A percentile compares a stretch with the other conserved stretches of the same genome.
These are phyloP conservation scores for Sisor rabdophorus DNA, from an alignment of 2,113 vertebrate species.

Conservation along the genomic window DNA sequence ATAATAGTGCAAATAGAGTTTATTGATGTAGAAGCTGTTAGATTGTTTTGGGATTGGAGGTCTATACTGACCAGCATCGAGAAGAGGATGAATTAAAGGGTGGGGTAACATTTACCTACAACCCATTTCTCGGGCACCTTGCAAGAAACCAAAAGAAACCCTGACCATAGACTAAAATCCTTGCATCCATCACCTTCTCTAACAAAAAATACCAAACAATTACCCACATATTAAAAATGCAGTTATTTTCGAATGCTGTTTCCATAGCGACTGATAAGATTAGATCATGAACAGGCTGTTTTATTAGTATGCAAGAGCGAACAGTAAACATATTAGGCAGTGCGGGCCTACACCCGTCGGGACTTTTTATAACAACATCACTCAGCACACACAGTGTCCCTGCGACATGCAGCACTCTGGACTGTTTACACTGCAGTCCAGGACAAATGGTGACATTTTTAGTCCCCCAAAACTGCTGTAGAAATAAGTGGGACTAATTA, in stretches of 20 bases:
- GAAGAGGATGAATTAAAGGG: no score
- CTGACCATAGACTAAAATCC: no score
- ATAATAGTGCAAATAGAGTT: no score
- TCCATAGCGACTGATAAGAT: background rate
- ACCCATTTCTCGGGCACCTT: background rate
- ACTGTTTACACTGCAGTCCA: background rate
- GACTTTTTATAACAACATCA: background rate
- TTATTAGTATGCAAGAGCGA: conserved; percentile 3
- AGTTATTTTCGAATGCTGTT: background rate
- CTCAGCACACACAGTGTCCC: background rate
- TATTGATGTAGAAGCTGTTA: background rate
- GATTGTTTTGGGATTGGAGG: background rate
- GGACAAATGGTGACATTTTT: background rate
- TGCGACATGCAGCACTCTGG: background rate
- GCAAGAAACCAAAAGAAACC: no score
- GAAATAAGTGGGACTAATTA: conserved; percentile 11
- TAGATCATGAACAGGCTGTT: background rate
- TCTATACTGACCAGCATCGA: background rate
- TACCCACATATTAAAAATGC: background rate
- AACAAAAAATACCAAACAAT: background rate
- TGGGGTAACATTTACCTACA: no score
- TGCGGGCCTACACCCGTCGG: background rate
- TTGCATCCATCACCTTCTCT: background rate
- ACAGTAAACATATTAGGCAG: background rate
- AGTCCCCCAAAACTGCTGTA: background rate